Base-by-base conservation (phyloP, 2,797 vertebrate genomes). In the Lates japonicus region DNA sequence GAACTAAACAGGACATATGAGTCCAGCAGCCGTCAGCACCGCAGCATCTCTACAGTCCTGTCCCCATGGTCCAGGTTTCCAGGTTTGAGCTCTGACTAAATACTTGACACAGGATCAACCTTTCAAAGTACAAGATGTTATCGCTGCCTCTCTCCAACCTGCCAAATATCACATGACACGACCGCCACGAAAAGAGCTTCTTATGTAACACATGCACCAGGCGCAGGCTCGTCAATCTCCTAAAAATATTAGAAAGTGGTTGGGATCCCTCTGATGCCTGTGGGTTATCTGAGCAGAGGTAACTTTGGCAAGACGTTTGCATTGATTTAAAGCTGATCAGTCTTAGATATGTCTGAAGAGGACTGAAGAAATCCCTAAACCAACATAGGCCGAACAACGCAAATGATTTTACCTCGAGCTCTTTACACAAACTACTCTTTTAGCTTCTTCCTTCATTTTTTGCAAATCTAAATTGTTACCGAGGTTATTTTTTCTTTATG, bases 91-190 rank as follows among this genome's bases (percentile, higher is more conserved):
- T 46, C 17, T 13, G 59, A 70, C 41, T 2, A 41, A 42, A 6
- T 0, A 31, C 78, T 46, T 25, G 62, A 22, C 25, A 51, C 8
- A 13, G 33, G 48, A 31, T 61, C 59, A 60, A 51, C 57, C 57
- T 60, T 44, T 74, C 55, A 57, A 2, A 58, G 83, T n/a, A 75
- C 79, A 72, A 44, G 52, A 48, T 72, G 63, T 76, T 29, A 71
- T 81, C 31, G 16, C 64, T 52, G 51, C 52, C 75, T 70, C 25
- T 25, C 49, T 29, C 13, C 54, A 62, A 42, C 78, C 71, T 71
- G 48, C 57, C 79, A 55, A 35, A 17, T 29, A 54, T 78, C 67
- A 75, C 51, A 72, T 55, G 74, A 65, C 69, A 5, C 0, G 39
- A 46, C n/a, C 46, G 4, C 48, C 48, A 12, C 57, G 0, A 25